A percentile compares a stretch with the other conserved stretches of the same genome.
phyloP scores from a whole-genome alignment of 2,797 vertebrate genomes.

The Acrossocheilus wenchowensis region DNA sequence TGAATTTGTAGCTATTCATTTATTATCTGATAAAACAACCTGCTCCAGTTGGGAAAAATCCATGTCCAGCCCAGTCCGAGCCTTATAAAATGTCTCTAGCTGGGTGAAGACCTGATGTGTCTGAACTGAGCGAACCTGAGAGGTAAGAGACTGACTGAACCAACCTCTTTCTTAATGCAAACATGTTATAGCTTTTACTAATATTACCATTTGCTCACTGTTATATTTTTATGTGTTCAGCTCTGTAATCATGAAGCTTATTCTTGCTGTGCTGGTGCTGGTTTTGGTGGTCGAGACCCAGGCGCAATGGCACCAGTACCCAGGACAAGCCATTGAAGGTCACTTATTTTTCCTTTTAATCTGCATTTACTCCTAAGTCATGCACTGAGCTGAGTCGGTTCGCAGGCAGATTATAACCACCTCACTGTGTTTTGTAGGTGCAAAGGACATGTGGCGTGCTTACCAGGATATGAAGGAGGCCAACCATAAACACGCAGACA shows the following conservation, averaged over 20 bases:
- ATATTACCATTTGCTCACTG: too few species aligned
- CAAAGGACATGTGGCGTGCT: conserved; percentile 31
- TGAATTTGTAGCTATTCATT: neutral
- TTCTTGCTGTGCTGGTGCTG: conserved; percentile 51
- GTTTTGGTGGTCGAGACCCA: conserved; percentile 31
- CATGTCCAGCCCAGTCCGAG: conserved; percentile 3
- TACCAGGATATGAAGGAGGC: conserved; percentile 54
- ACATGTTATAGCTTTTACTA: neutral
- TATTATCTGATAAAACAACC: neutral
- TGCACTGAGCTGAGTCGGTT: neutral
- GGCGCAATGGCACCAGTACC: conserved; percentile 47
- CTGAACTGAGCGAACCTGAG: neutral
- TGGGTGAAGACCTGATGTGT: neutral
- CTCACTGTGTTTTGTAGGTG: neutral
- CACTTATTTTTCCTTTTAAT: neutral
- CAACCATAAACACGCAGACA: conserved; percentile 58
- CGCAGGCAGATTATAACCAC: neutral
- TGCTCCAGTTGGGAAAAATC: conserved; percentile 6
- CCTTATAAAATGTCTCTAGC: conserved; percentile 4
- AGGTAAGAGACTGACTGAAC: neutral
- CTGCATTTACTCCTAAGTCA: neutral
- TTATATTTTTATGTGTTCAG: neutral
- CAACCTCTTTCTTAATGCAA: neutral
- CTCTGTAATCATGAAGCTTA: conserved; percentile 51
- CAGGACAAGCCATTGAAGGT: neutral